Percentiles rank a stretch among this genome's conserved stretches.
Evolutionary conservation across 2,113 vertebrate species (phyloP).

Genomic region (Mus musculus): DNA sequence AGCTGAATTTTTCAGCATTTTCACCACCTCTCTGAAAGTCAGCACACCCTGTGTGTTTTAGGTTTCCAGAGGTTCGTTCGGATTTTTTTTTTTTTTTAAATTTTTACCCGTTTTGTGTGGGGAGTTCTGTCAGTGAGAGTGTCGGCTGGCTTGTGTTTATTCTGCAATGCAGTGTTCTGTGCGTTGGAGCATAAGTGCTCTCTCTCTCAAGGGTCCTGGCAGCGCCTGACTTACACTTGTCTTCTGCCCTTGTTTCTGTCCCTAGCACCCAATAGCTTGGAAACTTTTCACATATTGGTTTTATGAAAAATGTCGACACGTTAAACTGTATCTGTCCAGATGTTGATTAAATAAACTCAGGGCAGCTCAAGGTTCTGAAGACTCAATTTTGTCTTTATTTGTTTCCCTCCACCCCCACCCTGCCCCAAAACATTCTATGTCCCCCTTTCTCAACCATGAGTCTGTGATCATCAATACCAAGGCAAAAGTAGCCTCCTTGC

Average conservation of each 20-base stretch:
- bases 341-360: background rate
- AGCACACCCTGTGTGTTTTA: background rate
- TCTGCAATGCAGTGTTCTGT: background rate
- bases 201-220: background rate
- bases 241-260: no score
- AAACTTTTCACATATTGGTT: no score
- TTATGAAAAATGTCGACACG: no score
- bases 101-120: background rate
- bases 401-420: no score
- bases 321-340: no score
- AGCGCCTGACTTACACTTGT: no score
- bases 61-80: background rate
- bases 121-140: background rate
- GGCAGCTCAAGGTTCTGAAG: background rate
- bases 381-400: no score
- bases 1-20: slow-evolving; percentile 1
- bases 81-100: background rate
- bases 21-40: background rate
- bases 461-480: background rate
- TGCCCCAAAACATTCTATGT: background rate
- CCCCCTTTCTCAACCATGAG: background rate
- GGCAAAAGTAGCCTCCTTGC: background rate
- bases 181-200: background rate
- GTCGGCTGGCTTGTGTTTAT: background rate
- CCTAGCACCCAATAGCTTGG: no score